Evolutionary conservation across 2,113 vertebrate genomes (phyloP).

Genomic region (Clarias gariepinus): DNA sequence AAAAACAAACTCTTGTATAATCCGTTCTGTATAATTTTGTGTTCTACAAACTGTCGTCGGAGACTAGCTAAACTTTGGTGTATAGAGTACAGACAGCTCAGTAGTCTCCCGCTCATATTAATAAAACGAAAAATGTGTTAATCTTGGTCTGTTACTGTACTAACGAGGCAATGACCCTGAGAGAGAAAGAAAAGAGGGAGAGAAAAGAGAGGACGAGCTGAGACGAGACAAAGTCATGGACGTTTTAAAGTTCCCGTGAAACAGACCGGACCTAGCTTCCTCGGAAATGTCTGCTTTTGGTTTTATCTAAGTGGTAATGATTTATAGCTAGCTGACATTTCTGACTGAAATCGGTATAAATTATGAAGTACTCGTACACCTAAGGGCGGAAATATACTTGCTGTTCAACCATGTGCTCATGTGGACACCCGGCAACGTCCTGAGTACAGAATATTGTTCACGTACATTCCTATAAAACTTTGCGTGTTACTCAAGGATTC

Average conservation of each 20-base stretch:
- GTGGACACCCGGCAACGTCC: too few relatives aligned
- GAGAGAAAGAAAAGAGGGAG: slow-evolving; percentile 14
- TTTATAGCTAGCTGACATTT: background rate
- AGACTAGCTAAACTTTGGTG: slow-evolving; percentile 49
- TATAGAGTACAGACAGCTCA: slow-evolving; percentile 36
- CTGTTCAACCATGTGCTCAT: too few relatives aligned
- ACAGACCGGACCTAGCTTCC: background rate
- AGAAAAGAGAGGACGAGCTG: background rate
- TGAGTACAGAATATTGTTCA: too few relatives aligned
- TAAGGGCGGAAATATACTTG: too few relatives aligned
- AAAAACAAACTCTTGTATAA: background rate
- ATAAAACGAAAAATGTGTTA: slow-evolving; percentile 12
- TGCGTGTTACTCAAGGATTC: too few relatives aligned
- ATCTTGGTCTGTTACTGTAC: slow-evolving; percentile 40
- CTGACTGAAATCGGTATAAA: background rate
- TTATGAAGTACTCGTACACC: background rate
- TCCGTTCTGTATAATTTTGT: background rate
- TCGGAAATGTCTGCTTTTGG: slow-evolving; percentile 32
- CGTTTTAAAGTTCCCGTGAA: background rate
- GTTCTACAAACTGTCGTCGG: background rate
- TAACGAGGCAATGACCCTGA: slow-evolving; percentile 45
- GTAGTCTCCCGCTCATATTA: slow-evolving; percentile 39
- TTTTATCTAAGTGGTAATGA: slow-evolving; percentile 6
- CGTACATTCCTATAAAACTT: too few relatives aligned
- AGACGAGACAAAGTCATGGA: background rate